Evolutionary conservation across 1,140 invertebrate genomes (phyloP).

Genomic region (Drosophila miranda): DNA sequence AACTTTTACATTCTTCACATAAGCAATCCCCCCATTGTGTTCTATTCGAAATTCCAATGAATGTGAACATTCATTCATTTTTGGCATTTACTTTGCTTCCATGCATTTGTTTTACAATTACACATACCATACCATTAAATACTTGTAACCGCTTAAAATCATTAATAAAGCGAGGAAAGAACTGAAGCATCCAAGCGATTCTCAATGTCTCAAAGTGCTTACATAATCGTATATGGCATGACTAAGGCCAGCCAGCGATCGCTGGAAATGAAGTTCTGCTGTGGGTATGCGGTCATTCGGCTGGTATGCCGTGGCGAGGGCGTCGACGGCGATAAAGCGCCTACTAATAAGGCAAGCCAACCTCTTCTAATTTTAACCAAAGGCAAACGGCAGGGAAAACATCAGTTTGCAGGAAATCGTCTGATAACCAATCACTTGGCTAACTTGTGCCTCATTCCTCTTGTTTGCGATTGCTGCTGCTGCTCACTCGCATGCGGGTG

Average conservation of each 20-base stretch:
- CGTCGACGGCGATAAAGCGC: constrained; percentile 33
- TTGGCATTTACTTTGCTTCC: constrained; percentile 55
- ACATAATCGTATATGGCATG: constrained; percentile 13
- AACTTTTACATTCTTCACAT: constrained; percentile 50
- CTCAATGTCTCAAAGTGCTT: neutral
- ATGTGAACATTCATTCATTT: constrained; percentile 57
- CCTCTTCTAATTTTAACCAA: constrained; percentile 14
- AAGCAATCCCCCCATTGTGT: constrained; percentile 51
- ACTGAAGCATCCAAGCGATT: constrained; percentile 48
- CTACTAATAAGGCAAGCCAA: constrained; percentile 23
- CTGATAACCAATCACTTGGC: constrained; percentile 27
- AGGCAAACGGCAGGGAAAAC: neutral
- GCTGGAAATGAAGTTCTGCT: constrained; percentile 5
- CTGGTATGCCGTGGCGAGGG: constrained; percentile 29
- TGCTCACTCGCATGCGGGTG: constrained; percentile 21
- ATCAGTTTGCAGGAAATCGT: constrained; percentile 25
- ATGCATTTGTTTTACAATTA: constrained; percentile 62
- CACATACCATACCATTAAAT: constrained; percentile 53
- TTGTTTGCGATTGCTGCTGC: constrained; percentile 1
- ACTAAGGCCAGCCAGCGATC: constrained; percentile 20
- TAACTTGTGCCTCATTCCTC: neutral
- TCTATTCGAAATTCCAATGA: constrained; percentile 64
- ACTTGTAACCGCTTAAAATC: constrained; percentile 68
- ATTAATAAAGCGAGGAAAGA: constrained; percentile 70
- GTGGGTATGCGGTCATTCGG: constrained; percentile 23